Conservation (phyloP, 2,797 vertebrate species). For the Brachyrhaphis roseni region DNA sequence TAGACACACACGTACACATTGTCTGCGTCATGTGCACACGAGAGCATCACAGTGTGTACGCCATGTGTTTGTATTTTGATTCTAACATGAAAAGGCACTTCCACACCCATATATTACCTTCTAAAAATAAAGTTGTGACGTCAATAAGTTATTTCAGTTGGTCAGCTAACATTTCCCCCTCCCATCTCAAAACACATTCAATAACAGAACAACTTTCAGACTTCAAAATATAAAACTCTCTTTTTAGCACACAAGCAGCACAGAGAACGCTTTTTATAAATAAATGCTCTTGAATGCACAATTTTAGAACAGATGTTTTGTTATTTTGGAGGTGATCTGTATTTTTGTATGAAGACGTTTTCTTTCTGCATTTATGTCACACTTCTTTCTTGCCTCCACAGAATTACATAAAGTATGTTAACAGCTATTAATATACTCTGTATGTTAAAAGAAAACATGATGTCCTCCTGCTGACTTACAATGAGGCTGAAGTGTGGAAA, state of each 20-base stretch:
- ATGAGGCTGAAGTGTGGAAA: constrained; percentile 61
- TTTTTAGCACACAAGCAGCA: constrained; percentile 66
- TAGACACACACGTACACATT: constrained; percentile 18
- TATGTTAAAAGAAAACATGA: constrained; percentile 30
- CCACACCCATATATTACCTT: constrained; percentile 84
- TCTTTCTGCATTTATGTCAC: neutral
- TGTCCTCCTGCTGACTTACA: constrained; percentile 36
- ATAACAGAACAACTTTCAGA: constrained; percentile 85
- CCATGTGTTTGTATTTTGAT: constrained; percentile 83
- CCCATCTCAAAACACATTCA: constrained; percentile 82
- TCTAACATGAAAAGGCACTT: constrained; percentile 87
- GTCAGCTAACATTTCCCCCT: constrained; percentile 83
- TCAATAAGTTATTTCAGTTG: constrained; percentile 86
- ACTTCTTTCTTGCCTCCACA: constrained; percentile 4
- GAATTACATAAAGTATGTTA: neutral
- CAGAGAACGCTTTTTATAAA: neutral
- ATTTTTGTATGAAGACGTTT: neutral
- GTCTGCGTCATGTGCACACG: constrained; percentile 43
- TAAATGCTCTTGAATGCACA: neutral
- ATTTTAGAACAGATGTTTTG: neutral
- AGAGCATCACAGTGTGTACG: constrained; percentile 65
- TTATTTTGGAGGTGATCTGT: neutral
- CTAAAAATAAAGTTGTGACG: constrained; percentile 92
- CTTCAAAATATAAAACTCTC: constrained; percentile 43
- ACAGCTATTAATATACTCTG: constrained; percentile 9